Percentiles rank a stretch among this genome's conserved stretches.
These are phyloP conservation scores for Tachuris rubrigastra DNA, from an alignment of 2,113 vertebrate species.

Conservation along the genomic window DNA sequence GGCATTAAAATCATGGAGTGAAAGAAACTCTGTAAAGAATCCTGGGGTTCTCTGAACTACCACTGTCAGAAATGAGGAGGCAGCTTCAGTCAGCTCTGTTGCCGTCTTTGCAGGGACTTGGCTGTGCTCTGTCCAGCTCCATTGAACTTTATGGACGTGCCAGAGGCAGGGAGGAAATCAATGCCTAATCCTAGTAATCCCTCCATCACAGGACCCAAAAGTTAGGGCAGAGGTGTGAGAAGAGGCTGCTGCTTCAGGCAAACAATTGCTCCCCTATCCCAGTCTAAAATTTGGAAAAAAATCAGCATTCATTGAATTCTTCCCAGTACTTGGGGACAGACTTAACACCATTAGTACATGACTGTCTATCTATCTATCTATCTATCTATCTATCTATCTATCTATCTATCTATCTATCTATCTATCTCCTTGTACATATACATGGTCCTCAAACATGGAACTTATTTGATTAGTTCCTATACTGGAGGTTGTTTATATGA, in stretches of 20 bases:
- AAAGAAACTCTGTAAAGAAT: background rate
- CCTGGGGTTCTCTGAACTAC: background rate
- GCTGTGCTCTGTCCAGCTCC: background rate
- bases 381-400: too few species aligned
- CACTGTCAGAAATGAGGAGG: background rate
- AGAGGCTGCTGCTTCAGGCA: background rate
- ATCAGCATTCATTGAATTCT: background rate
- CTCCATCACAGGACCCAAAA: background rate
- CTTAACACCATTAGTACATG: background rate
- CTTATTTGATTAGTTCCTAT: background rate
- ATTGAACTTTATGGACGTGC: background rate
- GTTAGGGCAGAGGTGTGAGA: background rate
- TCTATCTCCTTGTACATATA: too few species aligned
- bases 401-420: too few species aligned
- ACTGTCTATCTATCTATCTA: background rate
- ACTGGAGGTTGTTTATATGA: background rate
- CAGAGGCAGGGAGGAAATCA: background rate
- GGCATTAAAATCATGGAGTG: background rate
- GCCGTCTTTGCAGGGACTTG: background rate
- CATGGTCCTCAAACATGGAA: background rate
- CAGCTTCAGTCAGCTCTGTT: accelerated
- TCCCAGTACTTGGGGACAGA: background rate
- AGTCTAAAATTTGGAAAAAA: background rate
- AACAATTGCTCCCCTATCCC: background rate
- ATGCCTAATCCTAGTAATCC: background rate